Conservation (phyloP, 2,888 invertebrate genomes). For the Mesorhabditis belari region DNA sequence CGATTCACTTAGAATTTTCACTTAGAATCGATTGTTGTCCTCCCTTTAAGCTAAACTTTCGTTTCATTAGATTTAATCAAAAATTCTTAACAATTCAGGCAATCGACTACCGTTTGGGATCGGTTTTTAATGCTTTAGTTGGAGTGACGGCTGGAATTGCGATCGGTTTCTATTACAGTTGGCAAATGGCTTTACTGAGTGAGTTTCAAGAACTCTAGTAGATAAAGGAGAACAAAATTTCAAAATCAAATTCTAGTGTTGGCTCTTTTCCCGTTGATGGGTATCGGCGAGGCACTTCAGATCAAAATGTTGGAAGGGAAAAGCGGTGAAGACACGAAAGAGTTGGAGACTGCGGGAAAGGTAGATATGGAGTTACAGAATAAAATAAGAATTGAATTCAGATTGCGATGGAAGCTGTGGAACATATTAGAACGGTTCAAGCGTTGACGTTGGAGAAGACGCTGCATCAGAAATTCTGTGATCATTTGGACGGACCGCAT, state of each 20-base stretch:
- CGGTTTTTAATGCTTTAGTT: constrained; percentile 53
- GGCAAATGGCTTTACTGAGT: constrained; percentile 54
- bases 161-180: constrained; percentile 57
- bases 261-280: constrained; percentile 53
- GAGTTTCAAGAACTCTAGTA: not conserved
- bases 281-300: constrained; percentile 54
- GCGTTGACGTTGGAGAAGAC: constrained; percentile 53
- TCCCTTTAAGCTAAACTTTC: too few relatives aligned
- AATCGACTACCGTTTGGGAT: constrained; percentile 55
- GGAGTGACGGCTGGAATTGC: constrained; percentile 55
- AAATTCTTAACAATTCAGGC: constrained; percentile 46
- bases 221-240: not conserved
- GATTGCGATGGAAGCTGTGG: constrained; percentile 55
- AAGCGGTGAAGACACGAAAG: constrained; percentile 55
- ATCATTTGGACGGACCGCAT: constrained; percentile 31
- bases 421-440: constrained; percentile 56
- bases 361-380: too few relatives aligned
- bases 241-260: constrained; percentile 47
- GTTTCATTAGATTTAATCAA: too few relatives aligned
- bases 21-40: too few relatives aligned
- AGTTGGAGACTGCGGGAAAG: constrained; percentile 60
- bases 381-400: constrained; percentile 13
- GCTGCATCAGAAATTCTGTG: constrained; percentile 47
- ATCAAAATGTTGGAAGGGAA: constrained; percentile 55
- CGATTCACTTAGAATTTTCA: too few relatives aligned